Conservation (phyloP, 2,797 vertebrate genomes). For the Esox masquinongy region DNA sequence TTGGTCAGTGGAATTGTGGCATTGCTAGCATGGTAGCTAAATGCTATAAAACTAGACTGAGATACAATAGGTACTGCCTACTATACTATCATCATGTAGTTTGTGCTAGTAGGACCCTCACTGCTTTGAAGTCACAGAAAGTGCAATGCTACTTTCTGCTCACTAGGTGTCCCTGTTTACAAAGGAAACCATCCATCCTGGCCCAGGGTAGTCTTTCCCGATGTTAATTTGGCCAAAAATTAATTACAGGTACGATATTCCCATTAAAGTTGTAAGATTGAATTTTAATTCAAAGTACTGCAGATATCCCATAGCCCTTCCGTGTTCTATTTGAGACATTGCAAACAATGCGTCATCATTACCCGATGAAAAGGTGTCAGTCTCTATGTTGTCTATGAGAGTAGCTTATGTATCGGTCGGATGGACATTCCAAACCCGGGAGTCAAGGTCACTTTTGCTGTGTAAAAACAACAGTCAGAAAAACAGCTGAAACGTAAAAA, state of each 20-base stretch:
- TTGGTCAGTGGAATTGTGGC: too few relatives aligned
- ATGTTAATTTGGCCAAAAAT: background rate
- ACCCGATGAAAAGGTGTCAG: background rate
- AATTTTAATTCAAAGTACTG: background rate
- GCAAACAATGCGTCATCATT: background rate
- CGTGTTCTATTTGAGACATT: background rate
- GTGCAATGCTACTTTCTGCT: constrained; percentile 27
- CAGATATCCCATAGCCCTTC: background rate
- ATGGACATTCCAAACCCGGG: background rate
- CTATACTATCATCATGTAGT: too few relatives aligned
- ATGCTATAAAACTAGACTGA: too few relatives aligned
- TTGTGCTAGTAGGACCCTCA: too few relatives aligned
- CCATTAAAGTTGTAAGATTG: background rate
- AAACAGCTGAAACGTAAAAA: background rate
- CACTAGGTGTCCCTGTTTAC: constrained; percentile 74
- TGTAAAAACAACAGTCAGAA: background rate
- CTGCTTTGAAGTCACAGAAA: background rate
- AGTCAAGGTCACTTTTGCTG: background rate
- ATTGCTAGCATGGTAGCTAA: too few relatives aligned
- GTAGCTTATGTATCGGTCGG: background rate
- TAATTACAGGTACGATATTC: background rate
- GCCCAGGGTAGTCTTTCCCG: background rate
- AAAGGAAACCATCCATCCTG: constrained; percentile 48
- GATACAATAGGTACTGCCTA: too few relatives aligned
- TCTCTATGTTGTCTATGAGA: background rate